A percentile compares a stretch with the other conserved stretches of the same genome.
Conservation (phyloP, 1,140 invertebrate genomes). For the Drosophila pectinifera region DNA sequence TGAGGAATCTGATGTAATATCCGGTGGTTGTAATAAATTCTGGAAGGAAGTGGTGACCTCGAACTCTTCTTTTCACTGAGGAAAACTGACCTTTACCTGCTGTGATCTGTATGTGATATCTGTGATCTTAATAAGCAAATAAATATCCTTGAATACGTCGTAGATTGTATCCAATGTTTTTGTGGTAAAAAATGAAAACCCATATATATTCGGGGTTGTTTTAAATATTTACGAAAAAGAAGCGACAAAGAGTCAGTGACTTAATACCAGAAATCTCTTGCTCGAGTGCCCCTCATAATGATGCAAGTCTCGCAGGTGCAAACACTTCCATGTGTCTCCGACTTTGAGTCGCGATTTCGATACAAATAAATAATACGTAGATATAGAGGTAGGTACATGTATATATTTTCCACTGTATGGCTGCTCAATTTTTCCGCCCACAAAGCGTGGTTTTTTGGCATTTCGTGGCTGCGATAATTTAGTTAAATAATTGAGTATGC, state of each 20-base stretch:
- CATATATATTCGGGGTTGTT: constrained; percentile 9
- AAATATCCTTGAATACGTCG: background rate
- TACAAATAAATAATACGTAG: constrained; percentile 36
- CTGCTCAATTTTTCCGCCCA: constrained; percentile 22
- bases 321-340: constrained; percentile 63
- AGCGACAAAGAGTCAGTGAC: constrained; percentile 69
- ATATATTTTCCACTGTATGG: constrained; percentile 22
- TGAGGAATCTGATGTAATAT: background rate
- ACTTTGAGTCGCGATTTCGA: constrained; percentile 39
- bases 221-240: constrained; percentile 23
- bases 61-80: no score
- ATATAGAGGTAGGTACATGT: background rate
- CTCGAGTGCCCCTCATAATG: constrained; percentile 63
- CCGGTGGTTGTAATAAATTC: background rate
- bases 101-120: no score
- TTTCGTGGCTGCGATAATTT: constrained; percentile 64
- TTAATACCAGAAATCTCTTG: constrained; percentile 78
- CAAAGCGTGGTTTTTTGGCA: constrained; percentile 41
- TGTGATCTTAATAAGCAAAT: background rate
- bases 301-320: constrained; percentile 55
- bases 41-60: no score
- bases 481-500: constrained; percentile 73
- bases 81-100: no score
- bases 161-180: background rate
- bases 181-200: background rate